Evolutionary conservation across 2,888 invertebrate species (phyloP).

Genomic region (Noctua pronuba): DNA sequence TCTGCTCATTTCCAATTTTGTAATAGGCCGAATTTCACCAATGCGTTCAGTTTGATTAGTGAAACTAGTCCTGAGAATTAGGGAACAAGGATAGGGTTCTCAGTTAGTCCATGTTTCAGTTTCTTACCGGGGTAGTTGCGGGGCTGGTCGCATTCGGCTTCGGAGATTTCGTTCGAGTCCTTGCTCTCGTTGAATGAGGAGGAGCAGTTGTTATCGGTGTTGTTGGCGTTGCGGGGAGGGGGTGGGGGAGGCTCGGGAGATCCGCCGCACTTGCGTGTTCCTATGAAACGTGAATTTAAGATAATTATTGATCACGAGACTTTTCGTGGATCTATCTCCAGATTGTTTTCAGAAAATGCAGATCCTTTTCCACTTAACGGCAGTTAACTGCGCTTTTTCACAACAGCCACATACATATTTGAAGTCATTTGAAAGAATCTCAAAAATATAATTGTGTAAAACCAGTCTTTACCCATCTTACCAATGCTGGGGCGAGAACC

Average conservation of each 20-base stretch:
- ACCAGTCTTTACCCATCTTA: slow-evolving; percentile 52
- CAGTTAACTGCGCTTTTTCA: background rate
- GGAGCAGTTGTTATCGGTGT: slow-evolving; percentile 94
- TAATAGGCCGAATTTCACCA: background rate
- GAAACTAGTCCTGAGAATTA: background rate
- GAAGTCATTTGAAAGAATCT: background rate
- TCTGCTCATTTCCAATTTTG: background rate
- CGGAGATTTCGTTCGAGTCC: slow-evolving; percentile 98
- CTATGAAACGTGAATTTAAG: slow-evolving; percentile 61
- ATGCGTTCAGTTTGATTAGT: background rate
- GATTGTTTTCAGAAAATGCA: background rate
- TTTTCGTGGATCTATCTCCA: background rate
- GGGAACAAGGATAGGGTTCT: too few relatives aligned
- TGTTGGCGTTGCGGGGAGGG: slow-evolving; percentile 95
- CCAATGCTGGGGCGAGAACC: slow-evolving; percentile 96
- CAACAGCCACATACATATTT: background rate
- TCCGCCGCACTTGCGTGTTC: slow-evolving; percentile 85
- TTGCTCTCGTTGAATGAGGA: slow-evolving; percentile 96
- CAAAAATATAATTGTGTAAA: slow-evolving; percentile 1
- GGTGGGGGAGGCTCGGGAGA: slow-evolving; percentile 92
- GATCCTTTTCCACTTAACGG: background rate
- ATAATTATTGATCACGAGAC: background rate
- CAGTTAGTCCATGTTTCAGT: slow-evolving; percentile 18
- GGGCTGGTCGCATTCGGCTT: slow-evolving; percentile 97
- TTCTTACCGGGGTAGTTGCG: slow-evolving; percentile 95